Conservation (phyloP, 2,797 vertebrate species). For the Amblyraja radiata region DNA sequence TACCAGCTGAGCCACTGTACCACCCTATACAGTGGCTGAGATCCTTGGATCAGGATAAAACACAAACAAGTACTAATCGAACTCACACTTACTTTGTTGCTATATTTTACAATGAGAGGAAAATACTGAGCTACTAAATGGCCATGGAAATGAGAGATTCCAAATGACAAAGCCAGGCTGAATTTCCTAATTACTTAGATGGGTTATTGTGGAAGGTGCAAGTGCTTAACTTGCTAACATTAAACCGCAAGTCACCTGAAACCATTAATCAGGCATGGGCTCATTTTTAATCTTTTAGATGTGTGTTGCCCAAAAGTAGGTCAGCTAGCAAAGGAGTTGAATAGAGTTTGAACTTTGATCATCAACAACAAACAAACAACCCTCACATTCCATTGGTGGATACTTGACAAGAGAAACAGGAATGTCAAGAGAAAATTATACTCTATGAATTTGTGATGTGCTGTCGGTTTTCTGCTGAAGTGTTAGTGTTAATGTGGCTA, state of each 20-base stretch:
- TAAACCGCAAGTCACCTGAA: slow-evolving; percentile 22
- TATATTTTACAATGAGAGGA: background rate
- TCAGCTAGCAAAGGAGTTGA: background rate
- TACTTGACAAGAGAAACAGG: background rate
- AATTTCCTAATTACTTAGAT: slow-evolving; percentile 13
- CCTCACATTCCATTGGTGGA: background rate
- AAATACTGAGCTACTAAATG: background rate
- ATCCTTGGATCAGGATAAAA: background rate
- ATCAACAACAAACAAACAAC: slow-evolving; percentile 2
- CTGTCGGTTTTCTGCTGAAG: background rate
- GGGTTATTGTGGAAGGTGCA: background rate
- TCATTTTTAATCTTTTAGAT: slow-evolving; percentile 4
- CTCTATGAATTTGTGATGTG: background rate
- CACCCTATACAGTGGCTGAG: too few relatives aligned
- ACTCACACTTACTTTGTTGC: slow-evolving; percentile 3
- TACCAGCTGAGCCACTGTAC: too few relatives aligned
- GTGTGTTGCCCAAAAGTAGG: background rate
- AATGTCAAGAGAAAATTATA: background rate
- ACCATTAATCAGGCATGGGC: background rate
- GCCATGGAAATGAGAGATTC: background rate
- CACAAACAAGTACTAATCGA: background rate
- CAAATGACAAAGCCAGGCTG: background rate
- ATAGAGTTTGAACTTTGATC: background rate
- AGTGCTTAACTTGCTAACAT: background rate
- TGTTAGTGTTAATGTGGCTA: background rate